Evolutionary conservation across 2,113 vertebrate genomes (phyloP).

Genomic region (Nesoenas mayeri): DNA sequence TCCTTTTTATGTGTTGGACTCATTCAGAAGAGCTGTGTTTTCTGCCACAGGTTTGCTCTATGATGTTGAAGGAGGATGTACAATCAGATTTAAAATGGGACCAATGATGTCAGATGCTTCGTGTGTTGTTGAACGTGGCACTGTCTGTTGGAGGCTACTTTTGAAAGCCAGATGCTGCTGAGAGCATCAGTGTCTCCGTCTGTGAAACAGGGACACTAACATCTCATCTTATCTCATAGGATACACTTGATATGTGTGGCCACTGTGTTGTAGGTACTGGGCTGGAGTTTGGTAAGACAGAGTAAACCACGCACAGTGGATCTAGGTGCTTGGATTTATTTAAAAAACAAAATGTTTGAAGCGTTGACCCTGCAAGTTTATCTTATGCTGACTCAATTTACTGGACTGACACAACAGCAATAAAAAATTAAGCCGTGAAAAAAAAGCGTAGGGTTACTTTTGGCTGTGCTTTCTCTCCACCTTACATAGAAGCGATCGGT

Average conservation of each 20-base stretch:
- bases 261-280: background rate
- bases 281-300: background rate
- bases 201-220: background rate
- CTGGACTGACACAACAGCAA: background rate
- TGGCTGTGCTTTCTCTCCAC: background rate
- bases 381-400: background rate
- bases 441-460: background rate
- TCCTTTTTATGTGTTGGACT: background rate
- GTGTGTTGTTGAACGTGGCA: background rate
- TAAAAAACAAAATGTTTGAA: background rate
- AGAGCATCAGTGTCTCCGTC: background rate
- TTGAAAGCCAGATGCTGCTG: background rate
- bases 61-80: background rate
- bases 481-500: background rate
- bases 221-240: background rate
- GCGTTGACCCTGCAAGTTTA: background rate
- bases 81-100: background rate
- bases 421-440: background rate
- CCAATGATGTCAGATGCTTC: background rate
- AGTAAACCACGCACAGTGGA: background rate
- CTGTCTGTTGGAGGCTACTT: rapidly evolving
- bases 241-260: background rate
- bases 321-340: background rate
- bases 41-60: background rate
- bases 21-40: background rate